These are phyloP conservation scores for Meloe dianella DNA, from an alignment of 2,888 invertebrate species.

Conservation along the genomic window DNA sequence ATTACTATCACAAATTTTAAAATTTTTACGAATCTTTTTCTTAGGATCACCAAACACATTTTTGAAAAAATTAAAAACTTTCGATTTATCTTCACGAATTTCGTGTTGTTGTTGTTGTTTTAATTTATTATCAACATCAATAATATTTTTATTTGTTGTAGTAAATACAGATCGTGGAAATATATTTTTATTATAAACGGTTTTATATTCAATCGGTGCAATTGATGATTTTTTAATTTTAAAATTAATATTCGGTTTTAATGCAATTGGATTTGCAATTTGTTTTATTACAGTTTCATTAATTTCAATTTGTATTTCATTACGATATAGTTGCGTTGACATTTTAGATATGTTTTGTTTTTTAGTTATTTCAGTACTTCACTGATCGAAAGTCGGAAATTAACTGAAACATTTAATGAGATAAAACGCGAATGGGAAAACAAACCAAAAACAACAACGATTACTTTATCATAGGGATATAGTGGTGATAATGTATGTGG, in stretches of 20 bases:
- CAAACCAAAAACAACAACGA: background rate
- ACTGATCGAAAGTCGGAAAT: conserved; percentile 2
- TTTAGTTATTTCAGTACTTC: background rate
- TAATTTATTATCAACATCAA: background rate
- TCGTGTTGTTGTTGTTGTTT: background rate
- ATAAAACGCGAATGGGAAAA: background rate
- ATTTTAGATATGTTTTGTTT: background rate
- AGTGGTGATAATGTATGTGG: conserved; percentile 5
- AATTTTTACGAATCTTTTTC: background rate
- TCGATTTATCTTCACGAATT: background rate
- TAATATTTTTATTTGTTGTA: background rate
- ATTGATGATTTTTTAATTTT: conserved; percentile 41
- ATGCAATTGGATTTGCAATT: conserved; percentile 15
- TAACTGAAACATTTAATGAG: background rate
- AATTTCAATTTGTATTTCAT: conserved; percentile 20
- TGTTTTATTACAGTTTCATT: conserved; percentile 17
- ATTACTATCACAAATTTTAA: conserved; percentile 9
- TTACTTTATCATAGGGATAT: conserved; percentile 6
- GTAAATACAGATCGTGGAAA: conserved; percentile 36
- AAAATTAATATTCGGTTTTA: conserved; percentile 22
- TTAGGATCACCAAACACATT: background rate
- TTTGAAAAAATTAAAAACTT: background rate
- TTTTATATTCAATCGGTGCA: conserved; percentile 41
- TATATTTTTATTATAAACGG: conserved; percentile 34
- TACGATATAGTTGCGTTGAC: conserved; percentile 13